phyloP scores from a whole-genome alignment of 2,113 vertebrate species.

The Drymodes brunneopygia region DNA sequence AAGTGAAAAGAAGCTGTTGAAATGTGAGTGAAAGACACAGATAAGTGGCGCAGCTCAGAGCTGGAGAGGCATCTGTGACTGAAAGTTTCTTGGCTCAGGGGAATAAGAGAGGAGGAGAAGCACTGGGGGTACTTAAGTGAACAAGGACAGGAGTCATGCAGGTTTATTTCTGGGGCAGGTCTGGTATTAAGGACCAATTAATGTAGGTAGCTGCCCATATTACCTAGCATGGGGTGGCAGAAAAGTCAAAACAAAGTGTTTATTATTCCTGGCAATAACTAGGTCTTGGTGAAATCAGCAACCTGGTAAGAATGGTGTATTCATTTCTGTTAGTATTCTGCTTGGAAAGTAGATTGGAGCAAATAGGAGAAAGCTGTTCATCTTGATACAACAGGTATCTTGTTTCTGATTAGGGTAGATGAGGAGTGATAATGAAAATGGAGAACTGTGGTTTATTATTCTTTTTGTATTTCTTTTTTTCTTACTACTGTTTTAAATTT shows the following conservation, averaged over 20 bases:
- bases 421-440: background rate
- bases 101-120: background rate
- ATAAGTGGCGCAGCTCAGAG: background rate
- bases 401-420: background rate
- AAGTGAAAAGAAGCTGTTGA: background rate
- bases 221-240: background rate
- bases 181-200: background rate
- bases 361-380: background rate
- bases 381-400: background rate
- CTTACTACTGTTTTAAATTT: background rate
- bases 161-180: background rate
- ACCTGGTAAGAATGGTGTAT: background rate
- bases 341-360: background rate
- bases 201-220: background rate
- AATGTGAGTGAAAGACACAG: background rate
- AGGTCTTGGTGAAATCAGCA: background rate
- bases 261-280: background rate
- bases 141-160: background rate
- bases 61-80: background rate
- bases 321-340: background rate
- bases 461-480: no score
- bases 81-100: background rate
- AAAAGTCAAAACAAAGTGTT: background rate
- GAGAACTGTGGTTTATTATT: fast-evolving
- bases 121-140: background rate